Evolutionary conservation across 2,888 invertebrate species (phyloP), one percentile per base, ranked within the genome.

Genomic region (Phanerotoma sp.): DNA sequence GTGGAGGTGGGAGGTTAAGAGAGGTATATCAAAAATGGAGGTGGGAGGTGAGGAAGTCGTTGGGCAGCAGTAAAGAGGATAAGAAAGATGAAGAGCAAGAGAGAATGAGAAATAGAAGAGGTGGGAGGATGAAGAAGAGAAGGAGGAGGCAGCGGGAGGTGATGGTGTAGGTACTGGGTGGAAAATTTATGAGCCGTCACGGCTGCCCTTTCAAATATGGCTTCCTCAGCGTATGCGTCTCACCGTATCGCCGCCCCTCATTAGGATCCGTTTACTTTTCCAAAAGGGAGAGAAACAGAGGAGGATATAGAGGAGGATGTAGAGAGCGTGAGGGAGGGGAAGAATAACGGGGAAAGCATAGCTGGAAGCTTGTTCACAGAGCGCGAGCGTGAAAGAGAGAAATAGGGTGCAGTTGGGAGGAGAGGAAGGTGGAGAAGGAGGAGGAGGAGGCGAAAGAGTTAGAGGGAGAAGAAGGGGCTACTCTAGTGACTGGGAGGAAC

Each of bases 251-350:
- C 44, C 30, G 40, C 46, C 33, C 41, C 53, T 57, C 57, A 50
- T 57, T 54, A 54, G 42, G 53, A 50, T 53, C 53, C 45, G 46
- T 57, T 54, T 57, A 51, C 56, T 49, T 52, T 52, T 47, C 53
- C 46, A 48, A 35, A 41, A 21, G 25, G 47, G 21, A 25, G 32
- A 13, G 35, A 16, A 21, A 51, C 20, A 30, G n/a, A 15, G 15
- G 28, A 51, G 10, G 21, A 32, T 20, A 20, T 18, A 4, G 3
- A 35, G n/a, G n/a, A 16, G 37, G n/a, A n/a, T n/a, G n/a, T n/a
- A 11, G 21, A 38, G 21, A 18, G 21, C n/a, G 16, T 18, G 25
- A 37, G 20, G 9, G 28, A 25, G 35, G 33, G 9, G 18, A 20
- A 32, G 32, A 52, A 46, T 13, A 47, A 30, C 16, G n/a, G 46